Conservation (phyloP, 53 echinoderm and acorn worm genomes). For the Holothuria leucospilota region DNA sequence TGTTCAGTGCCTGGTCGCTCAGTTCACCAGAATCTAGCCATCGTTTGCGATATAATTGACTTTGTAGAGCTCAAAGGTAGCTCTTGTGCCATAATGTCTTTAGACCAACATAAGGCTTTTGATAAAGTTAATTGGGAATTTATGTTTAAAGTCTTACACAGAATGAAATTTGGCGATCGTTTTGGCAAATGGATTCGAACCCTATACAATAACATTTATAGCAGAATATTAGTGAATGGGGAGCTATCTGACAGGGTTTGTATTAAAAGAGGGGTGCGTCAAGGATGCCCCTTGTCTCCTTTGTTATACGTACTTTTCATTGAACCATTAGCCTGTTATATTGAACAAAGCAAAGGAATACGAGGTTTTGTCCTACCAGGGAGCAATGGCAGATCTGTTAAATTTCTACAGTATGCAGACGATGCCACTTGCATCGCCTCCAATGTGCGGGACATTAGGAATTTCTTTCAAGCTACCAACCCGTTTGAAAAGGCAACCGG, state of each 20-base stretch:
- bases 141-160: background rate
- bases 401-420: too few species aligned
- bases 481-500: too few species aligned
- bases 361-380: too few species aligned
- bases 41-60: constrained; percentile 59
- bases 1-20: constrained; percentile 62
- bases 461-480: too few species aligned
- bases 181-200: constrained; percentile 44
- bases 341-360: background rate
- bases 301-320: too few species aligned
- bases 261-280: constrained; percentile 31
- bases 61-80: background rate
- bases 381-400: too few species aligned
- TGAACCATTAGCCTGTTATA: too few species aligned
- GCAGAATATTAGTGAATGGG: constrained; percentile 29
- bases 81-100: background rate
- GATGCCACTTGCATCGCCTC: too few species aligned
- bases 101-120: background rate
- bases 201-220: constrained; percentile 23
- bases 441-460: too few species aligned
- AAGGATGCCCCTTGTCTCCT: constrained; percentile 52
- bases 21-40: constrained; percentile 55
- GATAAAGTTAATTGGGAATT: too few species aligned
- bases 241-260: background rate
- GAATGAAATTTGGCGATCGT: constrained; percentile 19